A percentile compares a stretch with the other conserved stretches of the same genome.
Evolutionary conservation across 2,113 vertebrate species (phyloP).

Genomic region (Daboia siamensis): DNA sequence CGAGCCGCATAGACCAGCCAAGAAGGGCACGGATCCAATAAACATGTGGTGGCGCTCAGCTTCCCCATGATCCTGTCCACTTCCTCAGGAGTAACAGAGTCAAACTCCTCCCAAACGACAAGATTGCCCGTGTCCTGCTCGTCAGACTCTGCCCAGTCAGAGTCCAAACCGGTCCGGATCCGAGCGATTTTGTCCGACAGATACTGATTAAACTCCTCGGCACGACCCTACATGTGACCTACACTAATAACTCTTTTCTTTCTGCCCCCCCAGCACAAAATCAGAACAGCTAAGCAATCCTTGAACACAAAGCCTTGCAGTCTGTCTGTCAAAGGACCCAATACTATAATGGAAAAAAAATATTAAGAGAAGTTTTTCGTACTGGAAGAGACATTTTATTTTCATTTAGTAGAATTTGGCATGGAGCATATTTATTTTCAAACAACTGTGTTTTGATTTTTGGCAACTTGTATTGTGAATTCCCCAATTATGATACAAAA

Average conservation of each 20-base stretch:
- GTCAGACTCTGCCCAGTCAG: too few relatives aligned
- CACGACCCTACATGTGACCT: too few relatives aligned
- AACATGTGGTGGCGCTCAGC: too few relatives aligned
- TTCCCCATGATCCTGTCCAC: too few relatives aligned
- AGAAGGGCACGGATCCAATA: too few relatives aligned
- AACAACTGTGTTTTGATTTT: conserved; percentile 73
- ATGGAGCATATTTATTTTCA: conserved; percentile 85
- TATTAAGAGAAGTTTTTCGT: conserved; percentile 60
- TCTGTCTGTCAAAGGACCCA: conserved; percentile 59
- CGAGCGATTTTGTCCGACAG: too few relatives aligned
- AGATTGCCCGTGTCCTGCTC: too few relatives aligned
- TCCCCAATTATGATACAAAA: conserved; percentile 82
- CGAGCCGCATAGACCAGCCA: too few relatives aligned
- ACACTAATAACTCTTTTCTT: conserved; percentile 41
- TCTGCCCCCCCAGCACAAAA: conserved; percentile 75
- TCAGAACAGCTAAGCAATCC: conserved; percentile 85
- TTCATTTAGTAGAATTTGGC: conserved; percentile 80
- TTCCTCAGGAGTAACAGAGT: too few relatives aligned
- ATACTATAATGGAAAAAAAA: conserved; percentile 47
- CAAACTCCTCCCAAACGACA: too few relatives aligned
- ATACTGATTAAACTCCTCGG: too few relatives aligned
- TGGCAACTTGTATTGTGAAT: conserved; percentile 80
- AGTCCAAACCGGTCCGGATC: too few relatives aligned
- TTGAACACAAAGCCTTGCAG: conserved; percentile 70
- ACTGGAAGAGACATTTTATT: conserved; percentile 71